Percentiles rank a stretch among this genome's conserved stretches.
phyloP scores from a whole-genome alignment of 2,888 invertebrate genomes.

The Heteromyza rotundicornis region DNA sequence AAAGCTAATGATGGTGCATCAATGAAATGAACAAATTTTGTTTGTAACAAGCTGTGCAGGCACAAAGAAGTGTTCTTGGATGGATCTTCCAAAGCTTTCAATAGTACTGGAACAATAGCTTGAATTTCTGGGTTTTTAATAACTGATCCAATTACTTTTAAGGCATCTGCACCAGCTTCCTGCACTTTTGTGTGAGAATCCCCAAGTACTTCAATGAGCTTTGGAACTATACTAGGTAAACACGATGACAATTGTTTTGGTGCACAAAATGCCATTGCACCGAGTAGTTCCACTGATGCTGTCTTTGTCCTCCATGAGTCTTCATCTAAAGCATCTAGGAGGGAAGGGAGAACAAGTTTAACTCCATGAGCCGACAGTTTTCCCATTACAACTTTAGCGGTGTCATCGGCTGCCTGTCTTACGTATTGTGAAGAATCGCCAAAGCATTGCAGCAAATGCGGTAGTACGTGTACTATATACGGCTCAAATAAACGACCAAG shows the following conservation, averaged over 20 bases:
- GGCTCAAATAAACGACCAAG: slow-evolving; percentile 97
- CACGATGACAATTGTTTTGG: slow-evolving; percentile 98
- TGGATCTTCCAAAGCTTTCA: slow-evolving; percentile 94
- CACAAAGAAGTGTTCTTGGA: slow-evolving; percentile 92
- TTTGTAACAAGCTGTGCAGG: slow-evolving; percentile 91
- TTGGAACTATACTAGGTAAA: slow-evolving; percentile 96
- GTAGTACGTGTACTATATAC: slow-evolving; percentile 96
- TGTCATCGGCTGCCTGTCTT: slow-evolving; percentile 94
- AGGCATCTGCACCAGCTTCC: slow-evolving; percentile 93
- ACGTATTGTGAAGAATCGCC: slow-evolving; percentile 96
- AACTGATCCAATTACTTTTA: slow-evolving; percentile 95
- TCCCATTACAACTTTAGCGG: slow-evolving; percentile 93
- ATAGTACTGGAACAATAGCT: slow-evolving; percentile 84
- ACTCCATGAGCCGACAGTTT: slow-evolving; percentile 97
- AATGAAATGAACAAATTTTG: slow-evolving; percentile 98
- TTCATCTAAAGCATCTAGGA: slow-evolving; percentile 91
- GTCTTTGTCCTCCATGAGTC: slow-evolving; percentile 99
- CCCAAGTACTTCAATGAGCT: slow-evolving; percentile 93
- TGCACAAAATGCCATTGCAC: slow-evolving; percentile 99
- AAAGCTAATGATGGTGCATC: slow-evolving; percentile 98
- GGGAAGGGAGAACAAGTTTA: slow-evolving; percentile 92
- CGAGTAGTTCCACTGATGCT: slow-evolving; percentile 92
- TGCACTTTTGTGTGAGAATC: slow-evolving; percentile 98
- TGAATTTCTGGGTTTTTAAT: slow-evolving; percentile 99
- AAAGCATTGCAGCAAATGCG: slow-evolving; percentile 92